Conservation (phyloP, 2,888 invertebrate genomes). For the Pteria penguin region DNA sequence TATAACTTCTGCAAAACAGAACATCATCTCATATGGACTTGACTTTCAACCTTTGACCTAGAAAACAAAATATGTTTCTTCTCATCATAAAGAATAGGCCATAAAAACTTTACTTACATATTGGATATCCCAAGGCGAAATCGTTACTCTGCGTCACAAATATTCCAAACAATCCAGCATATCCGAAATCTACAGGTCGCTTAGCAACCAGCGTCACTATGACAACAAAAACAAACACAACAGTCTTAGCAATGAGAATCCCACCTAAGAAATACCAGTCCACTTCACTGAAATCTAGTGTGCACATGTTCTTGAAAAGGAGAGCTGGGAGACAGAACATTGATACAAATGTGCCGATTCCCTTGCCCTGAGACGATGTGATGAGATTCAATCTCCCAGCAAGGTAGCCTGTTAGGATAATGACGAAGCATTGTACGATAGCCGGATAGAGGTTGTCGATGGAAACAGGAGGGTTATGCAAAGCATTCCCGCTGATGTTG, state of each 20-base stretch:
- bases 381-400: slow-evolving; percentile 75
- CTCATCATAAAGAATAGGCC: background rate
- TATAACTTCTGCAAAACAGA: no score
- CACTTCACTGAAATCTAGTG: slow-evolving; percentile 84
- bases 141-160: slow-evolving; percentile 98
- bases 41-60: no score
- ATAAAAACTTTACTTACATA: slow-evolving; percentile 84
- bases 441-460: slow-evolving; percentile 92
- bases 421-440: slow-evolving; percentile 92
- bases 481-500: background rate
- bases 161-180: slow-evolving; percentile 94
- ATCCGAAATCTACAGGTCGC: slow-evolving; percentile 88
- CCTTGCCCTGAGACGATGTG: slow-evolving; percentile 79
- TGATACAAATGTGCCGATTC: slow-evolving; percentile 94
- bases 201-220: slow-evolving; percentile 87
- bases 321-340: slow-evolving; percentile 95
- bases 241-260: slow-evolving; percentile 90
- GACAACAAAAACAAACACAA: slow-evolving; percentile 85
- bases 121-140: slow-evolving; percentile 97
- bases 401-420: slow-evolving; percentile 76
- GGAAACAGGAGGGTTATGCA: slow-evolving; percentile 22
- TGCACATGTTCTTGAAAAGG: slow-evolving; percentile 93
- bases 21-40: no score
- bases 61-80: no score
- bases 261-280: slow-evolving; percentile 95